Evolutionary conservation across 2,888 invertebrate species (phyloP), one percentile per base, ranked within the genome.

Genomic region (Meta bourneti): DNA sequence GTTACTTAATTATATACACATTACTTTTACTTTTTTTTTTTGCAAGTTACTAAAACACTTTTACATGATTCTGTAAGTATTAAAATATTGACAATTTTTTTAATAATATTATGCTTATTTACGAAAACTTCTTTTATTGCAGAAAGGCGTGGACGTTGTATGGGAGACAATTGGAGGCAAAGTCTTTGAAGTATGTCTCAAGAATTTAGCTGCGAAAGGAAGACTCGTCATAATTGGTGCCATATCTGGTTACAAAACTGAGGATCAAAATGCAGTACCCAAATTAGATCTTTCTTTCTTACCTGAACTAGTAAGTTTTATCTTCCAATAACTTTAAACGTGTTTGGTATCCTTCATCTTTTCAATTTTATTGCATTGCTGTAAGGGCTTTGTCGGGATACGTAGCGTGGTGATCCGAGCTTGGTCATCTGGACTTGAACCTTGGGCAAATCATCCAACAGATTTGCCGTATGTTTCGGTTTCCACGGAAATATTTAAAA

Each of bases 141-240:
- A 93, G 92, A 75, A 85, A 11, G 93, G 93, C 9, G 74, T 93
- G 0, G 90, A 93, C 77, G 93, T 93, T 1, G 86, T 93, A 49
- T 93, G 93, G 93, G 93, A 93, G 34, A 93, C 93, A 13, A 89
- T 93, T 20, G 93, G 93, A 0, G 93, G 93, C 7, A 61, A 90
- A 74, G 77, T 90, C 5, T 93, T 93, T 19, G 89, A 93, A 79
- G 85, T 80, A 5, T 84, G 91, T 8, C 34, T 93, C n/a, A 88
- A 89, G n/a, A 87, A 93, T 82, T 92, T 95, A 11, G 94, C 94
- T 6, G 52, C 92, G 8, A 93, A 94, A 72, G 95, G 95, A n/a
- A 93, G 95, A 8, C 93, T 95, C 34, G 93, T 95, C 34, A 93
- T 95, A 8, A 94, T 95, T 84, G 95, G 95, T 7, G 94, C 93